phyloP scores from a whole-genome alignment of 2,888 invertebrate genomes.

The Selenia dentaria region DNA sequence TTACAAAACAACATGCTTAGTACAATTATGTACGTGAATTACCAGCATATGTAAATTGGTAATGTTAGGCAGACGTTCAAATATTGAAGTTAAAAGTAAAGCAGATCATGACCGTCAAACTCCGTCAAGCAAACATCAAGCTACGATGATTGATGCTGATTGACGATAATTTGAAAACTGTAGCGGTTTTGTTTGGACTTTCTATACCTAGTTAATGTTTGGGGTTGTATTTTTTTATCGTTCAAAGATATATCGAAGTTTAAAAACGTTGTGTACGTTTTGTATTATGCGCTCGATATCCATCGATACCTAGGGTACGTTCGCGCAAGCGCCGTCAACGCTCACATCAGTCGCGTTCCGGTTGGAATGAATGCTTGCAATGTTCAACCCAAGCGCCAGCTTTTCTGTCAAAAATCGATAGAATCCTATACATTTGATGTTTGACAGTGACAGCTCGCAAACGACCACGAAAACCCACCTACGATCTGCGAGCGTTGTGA shows the following conservation, averaged over 20 bases:
- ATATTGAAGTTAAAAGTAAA: conserved; percentile 17
- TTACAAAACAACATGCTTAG: neutral
- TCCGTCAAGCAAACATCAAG: conserved; percentile 15
- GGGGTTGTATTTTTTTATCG: conserved; percentile 6
- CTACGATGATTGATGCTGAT: conserved; percentile 9
- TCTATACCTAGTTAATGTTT: conserved; percentile 1
- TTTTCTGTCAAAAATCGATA: too few relatives aligned
- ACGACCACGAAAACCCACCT: too few relatives aligned
- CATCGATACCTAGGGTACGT: too few relatives aligned
- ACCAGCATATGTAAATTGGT: conserved; percentile 3
- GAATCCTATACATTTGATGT: too few relatives aligned
- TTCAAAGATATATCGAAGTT: neutral
- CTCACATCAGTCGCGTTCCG: too few relatives aligned
- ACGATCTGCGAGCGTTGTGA: too few relatives aligned
- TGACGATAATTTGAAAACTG: conserved; percentile 20
- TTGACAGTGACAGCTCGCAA: too few relatives aligned
- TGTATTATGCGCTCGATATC: too few relatives aligned
- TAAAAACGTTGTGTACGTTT: too few relatives aligned
- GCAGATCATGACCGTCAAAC: conserved; percentile 23
- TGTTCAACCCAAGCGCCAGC: too few relatives aligned
- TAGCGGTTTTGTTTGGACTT: conserved; percentile 17
- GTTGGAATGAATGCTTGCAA: too few relatives aligned
- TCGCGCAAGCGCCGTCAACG: too few relatives aligned
- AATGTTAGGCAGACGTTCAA: conserved; percentile 5
- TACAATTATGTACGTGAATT: neutral